A percentile compares a stretch with the other conserved stretches of the same genome.
Evolutionary conservation across 1,140 invertebrate genomes (phyloP).

Genomic region (Zaprionus davidi): DNA sequence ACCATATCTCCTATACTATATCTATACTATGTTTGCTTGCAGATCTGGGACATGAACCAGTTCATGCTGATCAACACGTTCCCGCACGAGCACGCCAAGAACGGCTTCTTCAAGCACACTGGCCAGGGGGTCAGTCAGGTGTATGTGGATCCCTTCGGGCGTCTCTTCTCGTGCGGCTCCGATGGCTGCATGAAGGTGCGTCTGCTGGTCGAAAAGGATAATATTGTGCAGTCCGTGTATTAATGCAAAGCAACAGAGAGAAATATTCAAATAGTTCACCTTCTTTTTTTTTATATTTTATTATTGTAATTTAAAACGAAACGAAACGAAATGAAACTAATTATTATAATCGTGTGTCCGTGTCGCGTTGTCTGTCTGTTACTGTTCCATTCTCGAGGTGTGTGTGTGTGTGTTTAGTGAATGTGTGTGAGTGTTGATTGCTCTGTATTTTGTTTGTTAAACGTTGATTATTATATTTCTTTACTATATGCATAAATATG

Average conservation of each 20-base stretch:
- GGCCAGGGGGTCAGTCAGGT: conserved; percentile 98
- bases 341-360: conserved; percentile 17
- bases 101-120: conserved; percentile 97
- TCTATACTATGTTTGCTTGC: conserved; percentile 28
- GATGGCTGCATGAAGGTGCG: conserved; percentile 99
- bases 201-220: conserved; percentile 88
- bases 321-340: conserved; percentile 5
- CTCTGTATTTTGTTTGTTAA: conserved; percentile 68
- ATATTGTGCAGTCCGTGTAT: conserved; percentile 80
- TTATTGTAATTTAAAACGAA: conserved; percentile 5
- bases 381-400: background rate
- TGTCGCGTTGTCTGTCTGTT: conserved; percentile 12
- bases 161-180: conserved; percentile 98
- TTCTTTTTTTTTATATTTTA: background rate
- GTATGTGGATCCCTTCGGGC: conserved; percentile 92
- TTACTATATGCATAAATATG: conserved; percentile 53
- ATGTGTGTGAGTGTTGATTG: conserved; percentile 29
- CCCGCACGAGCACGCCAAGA: conserved; percentile 95
- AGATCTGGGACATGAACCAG: conserved; percentile 96
- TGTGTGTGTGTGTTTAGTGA: background rate
- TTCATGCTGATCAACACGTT: conserved; percentile 95
- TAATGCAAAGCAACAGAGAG: conserved; percentile 46
- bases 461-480: conserved; percentile 74
- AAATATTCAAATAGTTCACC: background rate
- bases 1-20: background rate